Percentiles rank a stretch among this genome's conserved stretches.
Evolutionary conservation across 30 jellyfish, hydroid and myxozoan species (phyloP).

Genomic region (Cassiopea andromeda): DNA sequence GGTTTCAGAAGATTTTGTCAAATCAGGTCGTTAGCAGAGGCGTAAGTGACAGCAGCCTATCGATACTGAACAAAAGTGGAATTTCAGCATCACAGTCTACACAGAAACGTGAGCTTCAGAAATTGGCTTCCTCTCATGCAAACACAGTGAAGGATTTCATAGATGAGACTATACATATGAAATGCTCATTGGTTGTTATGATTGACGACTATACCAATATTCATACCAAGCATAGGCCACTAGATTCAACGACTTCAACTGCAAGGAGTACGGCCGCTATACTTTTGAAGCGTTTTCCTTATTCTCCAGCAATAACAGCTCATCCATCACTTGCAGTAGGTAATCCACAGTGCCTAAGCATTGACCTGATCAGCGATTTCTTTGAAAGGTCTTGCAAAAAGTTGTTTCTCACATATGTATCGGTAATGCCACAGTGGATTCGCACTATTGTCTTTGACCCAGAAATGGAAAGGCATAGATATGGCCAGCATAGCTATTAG

Average conservation of each 20-base stretch:
- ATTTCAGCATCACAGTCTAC: background rate
- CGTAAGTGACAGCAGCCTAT: background rate
- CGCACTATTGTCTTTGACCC: conserved; percentile 16
- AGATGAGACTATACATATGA: conserved; percentile 8
- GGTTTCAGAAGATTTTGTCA: conserved; percentile 19
- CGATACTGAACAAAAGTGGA: background rate
- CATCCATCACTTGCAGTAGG: background rate
- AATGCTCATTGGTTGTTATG: conserved; percentile 20
- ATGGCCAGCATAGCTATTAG: conserved; percentile 7
- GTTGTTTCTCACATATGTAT: background rate
- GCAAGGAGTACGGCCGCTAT: conserved; percentile 42
- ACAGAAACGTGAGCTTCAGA: background rate
- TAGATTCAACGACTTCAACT: conserved; percentile 8
- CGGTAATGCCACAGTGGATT: conserved; percentile 44
- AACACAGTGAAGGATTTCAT: background rate
- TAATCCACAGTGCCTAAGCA: background rate
- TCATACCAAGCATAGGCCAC: conserved; percentile 2
- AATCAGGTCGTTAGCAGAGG: conserved; percentile 21
- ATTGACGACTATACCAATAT: conserved; percentile 34
- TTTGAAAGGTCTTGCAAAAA: background rate
- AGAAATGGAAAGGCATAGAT: conserved; percentile 19
- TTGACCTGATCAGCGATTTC: background rate
- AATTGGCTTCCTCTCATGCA: background rate
- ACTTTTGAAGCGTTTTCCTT: conserved; percentile 8
- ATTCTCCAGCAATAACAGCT: conserved; percentile 5